These are phyloP conservation scores for Micropoecilia bifurca DNA, from an alignment of 2,797 vertebrate genomes.

Conservation along the genomic window DNA sequence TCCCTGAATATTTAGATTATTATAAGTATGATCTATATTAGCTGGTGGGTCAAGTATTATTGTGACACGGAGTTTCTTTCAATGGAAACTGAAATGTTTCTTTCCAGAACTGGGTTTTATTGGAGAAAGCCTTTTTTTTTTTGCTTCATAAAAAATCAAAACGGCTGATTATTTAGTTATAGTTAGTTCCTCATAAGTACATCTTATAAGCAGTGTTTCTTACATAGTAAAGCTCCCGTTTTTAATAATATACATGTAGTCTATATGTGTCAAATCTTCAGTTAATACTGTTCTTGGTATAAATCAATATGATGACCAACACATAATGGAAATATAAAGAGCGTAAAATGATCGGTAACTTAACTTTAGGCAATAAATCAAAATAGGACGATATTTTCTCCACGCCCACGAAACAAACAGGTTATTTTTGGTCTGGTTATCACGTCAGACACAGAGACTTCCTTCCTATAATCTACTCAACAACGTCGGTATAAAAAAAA, in stretches of 20 bases:
- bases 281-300: background rate
- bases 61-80: background rate
- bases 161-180: background rate
- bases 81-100: background rate
- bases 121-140: background rate
- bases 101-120: background rate
- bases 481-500: conserved; percentile 56
- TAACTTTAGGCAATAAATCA: background rate
- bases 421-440: conserved; percentile 25
- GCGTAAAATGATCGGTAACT: background rate
- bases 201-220: background rate
- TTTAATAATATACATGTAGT: background rate
- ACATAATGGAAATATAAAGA: background rate
- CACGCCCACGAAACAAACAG: background rate
- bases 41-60: background rate
- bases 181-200: background rate
- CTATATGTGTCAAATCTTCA: background rate
- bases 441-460: conserved; percentile 37
- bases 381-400: background rate
- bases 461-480: conserved; percentile 57
- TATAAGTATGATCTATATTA: background rate
- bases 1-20: background rate
- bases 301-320: background rate
- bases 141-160: background rate
- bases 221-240: background rate